Conservation (phyloP, 1,140 invertebrate species). For the Diorhabda carinulata region DNA sequence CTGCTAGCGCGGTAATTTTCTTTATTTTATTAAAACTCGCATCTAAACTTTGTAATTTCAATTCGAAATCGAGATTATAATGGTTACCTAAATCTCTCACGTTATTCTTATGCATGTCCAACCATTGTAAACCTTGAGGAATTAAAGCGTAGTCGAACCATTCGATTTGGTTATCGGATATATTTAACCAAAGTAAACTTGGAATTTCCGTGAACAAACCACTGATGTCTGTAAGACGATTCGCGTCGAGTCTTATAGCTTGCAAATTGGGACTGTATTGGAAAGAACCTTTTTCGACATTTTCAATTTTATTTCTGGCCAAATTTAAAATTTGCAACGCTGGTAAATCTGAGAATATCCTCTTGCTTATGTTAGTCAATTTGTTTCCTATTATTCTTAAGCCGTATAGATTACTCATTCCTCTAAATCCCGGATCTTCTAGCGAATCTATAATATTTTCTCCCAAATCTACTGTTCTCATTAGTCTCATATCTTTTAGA, state of each 20-base stretch:
- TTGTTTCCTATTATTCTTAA: constrained; percentile 83
- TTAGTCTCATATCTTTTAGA: constrained; percentile 63
- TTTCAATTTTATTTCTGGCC: constrained; percentile 76
- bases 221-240: constrained; percentile 78
- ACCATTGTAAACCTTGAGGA: constrained; percentile 76
- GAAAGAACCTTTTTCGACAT: constrained; percentile 79
- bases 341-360: constrained; percentile 75
- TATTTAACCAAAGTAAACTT: constrained; percentile 82
- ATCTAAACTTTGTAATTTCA: constrained; percentile 73
- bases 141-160: constrained; percentile 88
- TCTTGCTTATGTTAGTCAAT: constrained; percentile 78
- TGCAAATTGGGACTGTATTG: constrained; percentile 73
- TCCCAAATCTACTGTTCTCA: constrained; percentile 79
- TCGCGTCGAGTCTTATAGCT: constrained; percentile 81
- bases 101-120: constrained; percentile 87
- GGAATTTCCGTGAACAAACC: constrained; percentile 79
- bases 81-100: constrained; percentile 77
- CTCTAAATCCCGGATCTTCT: constrained; percentile 74
- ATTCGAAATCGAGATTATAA: constrained; percentile 63
- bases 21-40: constrained; percentile 78
- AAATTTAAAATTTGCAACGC: constrained; percentile 84
- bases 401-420: constrained; percentile 74
- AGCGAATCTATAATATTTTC: constrained; percentile 76
- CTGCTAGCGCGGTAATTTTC: constrained; percentile 62
- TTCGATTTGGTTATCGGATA: constrained; percentile 84